Percentiles rank a stretch among this genome's conserved stretches.
Evolutionary conservation across 2,113 vertebrate genomes (phyloP).

Genomic region (Thunnus thynnus): DNA sequence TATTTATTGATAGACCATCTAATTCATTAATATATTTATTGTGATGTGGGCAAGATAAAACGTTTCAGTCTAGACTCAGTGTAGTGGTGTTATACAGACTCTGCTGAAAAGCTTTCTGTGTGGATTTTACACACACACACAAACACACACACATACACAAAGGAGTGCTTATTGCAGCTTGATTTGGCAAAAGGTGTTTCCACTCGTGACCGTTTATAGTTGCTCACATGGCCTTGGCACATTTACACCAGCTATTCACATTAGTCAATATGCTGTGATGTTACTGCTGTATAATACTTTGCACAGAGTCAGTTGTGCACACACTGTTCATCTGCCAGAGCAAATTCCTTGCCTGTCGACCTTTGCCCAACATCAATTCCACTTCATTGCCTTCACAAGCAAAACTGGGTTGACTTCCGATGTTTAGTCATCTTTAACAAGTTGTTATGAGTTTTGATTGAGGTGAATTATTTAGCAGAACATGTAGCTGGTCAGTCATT

Average conservation of each 20-base stretch:
- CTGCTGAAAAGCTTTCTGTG: background rate
- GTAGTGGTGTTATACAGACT: background rate
- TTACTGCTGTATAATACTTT: background rate
- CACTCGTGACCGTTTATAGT: slow-evolving; percentile 29
- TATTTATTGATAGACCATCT: background rate
- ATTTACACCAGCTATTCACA: slow-evolving; percentile 12
- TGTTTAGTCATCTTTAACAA: slow-evolving; percentile 48
- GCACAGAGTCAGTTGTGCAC: background rate
- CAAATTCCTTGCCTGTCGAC: slow-evolving; percentile 16
- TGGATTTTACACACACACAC: background rate
- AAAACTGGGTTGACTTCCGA: background rate
- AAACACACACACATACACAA: background rate
- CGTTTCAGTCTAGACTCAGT: background rate
- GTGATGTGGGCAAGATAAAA: background rate
- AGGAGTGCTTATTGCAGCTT: slow-evolving; percentile 14
- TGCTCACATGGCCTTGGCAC: slow-evolving; percentile 27
- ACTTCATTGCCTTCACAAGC: slow-evolving; percentile 50
- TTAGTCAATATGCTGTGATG: background rate
- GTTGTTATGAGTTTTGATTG: slow-evolving; percentile 57
- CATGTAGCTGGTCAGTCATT: slow-evolving; percentile 46
- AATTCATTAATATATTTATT: background rate
- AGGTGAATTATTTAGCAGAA: slow-evolving; percentile 72
- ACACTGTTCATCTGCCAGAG: background rate
- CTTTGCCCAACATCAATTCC: slow-evolving; percentile 51
- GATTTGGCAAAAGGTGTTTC: slow-evolving; percentile 31